Evolutionary conservation across 2,113 vertebrate genomes (phyloP), one percentile per base, ranked within the genome.

Genomic region (Rostratula benghalensis): DNA sequence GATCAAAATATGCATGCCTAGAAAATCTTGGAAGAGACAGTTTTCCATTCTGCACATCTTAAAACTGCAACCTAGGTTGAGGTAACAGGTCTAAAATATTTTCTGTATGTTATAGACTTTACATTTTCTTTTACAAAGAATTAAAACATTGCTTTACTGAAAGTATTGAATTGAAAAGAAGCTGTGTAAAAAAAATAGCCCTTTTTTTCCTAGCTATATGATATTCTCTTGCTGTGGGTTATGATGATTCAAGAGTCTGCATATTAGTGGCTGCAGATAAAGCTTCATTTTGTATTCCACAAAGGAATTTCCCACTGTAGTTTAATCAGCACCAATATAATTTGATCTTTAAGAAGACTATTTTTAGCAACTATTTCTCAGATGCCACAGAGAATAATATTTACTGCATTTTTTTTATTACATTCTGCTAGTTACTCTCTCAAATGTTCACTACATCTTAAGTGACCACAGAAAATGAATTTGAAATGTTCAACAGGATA

Each of bases 131-230:
- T 77, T 89, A 37, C 9, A 69, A 90, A 73, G 12, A 85, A 65
- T 24, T 23, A 22, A 41, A 78, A 65, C 3, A 39, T 64, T 65
- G 5, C 22, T 61, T 31, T 75, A 64, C 10, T 31, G n/a, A 41
- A 21, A 71, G 30, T 11, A 85, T 45, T 43, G 31, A 59, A 6
- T 0, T 73, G 46, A 83, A 94, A 82, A 11, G 23, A 84, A 84
- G 14, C 17, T 69, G n/a, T 67, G 9, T 45, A 53, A 2, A 2
- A 85, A 53, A 2, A 2, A 8, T 4, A 13, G 9, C 3, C 20
- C 24, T 87, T 85, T 93, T 93, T 39, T 35, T 45, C 10, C 78
- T 16, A 82, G 21, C 10, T 75, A 15, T 12, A 28, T 17, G 18
- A 50, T 51, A 68, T 30, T 64, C n/a, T 24, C 48, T 64, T 82